Base-by-base conservation (phyloP, 1,140 invertebrate species). In the Drosophila miranda region DNA sequence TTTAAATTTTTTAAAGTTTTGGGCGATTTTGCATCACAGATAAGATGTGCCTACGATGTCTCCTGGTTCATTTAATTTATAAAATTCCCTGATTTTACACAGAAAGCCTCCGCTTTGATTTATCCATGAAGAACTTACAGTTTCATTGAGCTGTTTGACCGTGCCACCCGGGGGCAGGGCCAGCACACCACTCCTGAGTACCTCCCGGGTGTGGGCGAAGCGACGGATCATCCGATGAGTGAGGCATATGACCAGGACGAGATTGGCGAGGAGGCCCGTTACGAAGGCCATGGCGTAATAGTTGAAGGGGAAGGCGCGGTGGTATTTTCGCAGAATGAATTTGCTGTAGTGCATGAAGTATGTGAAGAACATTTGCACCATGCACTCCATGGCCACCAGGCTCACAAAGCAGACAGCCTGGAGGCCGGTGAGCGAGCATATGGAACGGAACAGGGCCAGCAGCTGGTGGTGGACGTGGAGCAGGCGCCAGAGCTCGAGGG, bases 311-410 rank as follows among this genome's bases (percentile, higher is more conserved):
- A 56, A 68, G 0, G 48, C 14, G 0, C 7, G 14, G 0, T 44
- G 26, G 3, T 51, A 56, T 8, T 19, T 71, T 9, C 57, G 56
- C 8, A 59, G 19, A 1, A 76, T 75, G 26, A 75, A 81, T 19
- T 48, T 45, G 52, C 82, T 87, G 48, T 68, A 75, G 6, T 45
- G 26, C 34, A 81, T 63, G 21, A 78, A 86, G 52, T 86, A 86
- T 0, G 43, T 34, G 51, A 87, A 52, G 44, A 86, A 86, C 6
- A 46, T n/a, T 4, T 86, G 78, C 0, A 75, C 16, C 14, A 72
- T 41, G 13, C 55, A 68, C 53, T 87, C 82, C 6, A 63, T n/a
- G 38, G 78, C 50, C 9, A 38, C 78, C 14, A 64, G 66, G 0
- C 30, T 9, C 42, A 82, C 45, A 21, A 81, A 86, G 13, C 64